These are phyloP conservation scores for Probosciger aterrimus DNA, from an alignment of 2,113 vertebrate genomes.

Conservation along the genomic window DNA sequence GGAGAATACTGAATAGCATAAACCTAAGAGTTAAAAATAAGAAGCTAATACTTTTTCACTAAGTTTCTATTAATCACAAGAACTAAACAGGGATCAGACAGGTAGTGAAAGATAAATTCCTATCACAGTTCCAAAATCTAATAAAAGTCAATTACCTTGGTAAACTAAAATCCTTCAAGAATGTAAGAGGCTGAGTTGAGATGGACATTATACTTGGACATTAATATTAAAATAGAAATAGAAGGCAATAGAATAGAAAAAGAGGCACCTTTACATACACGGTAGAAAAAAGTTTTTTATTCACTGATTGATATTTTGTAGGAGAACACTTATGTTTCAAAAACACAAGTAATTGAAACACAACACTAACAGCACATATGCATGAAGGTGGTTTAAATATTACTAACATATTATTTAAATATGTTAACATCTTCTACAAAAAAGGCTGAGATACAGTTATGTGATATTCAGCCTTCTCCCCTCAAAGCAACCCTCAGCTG, in stretches of 20 bases:
- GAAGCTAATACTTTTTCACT: neutral
- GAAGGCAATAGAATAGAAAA: neutral
- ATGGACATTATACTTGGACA: neutral
- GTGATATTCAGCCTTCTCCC: neutral
- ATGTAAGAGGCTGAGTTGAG: neutral
- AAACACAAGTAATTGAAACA: neutral
- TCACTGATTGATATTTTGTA: neutral
- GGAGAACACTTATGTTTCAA: neutral
- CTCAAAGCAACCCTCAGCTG: neutral
- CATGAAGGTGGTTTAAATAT: constrained; percentile 25
- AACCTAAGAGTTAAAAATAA: neutral
- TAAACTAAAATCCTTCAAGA: neutral
- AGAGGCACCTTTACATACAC: neutral
- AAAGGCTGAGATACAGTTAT: neutral
- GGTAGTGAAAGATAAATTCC: neutral
- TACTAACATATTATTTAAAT: too few species aligned
- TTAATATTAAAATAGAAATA: neutral
- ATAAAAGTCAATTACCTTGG: neutral
- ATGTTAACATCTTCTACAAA: neutral
- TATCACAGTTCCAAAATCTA: neutral
- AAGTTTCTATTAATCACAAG: neutral
- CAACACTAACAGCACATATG: neutral
- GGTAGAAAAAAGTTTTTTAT: constrained; percentile 47
- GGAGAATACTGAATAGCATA: neutral
- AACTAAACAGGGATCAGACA: neutral